Percentiles rank a stretch among this genome's conserved stretches.
These are phyloP conservation scores for Apostichopus leukothele DNA, from an alignment of 53 echinoderm and acorn worm genomes.

Conservation along the genomic window DNA sequence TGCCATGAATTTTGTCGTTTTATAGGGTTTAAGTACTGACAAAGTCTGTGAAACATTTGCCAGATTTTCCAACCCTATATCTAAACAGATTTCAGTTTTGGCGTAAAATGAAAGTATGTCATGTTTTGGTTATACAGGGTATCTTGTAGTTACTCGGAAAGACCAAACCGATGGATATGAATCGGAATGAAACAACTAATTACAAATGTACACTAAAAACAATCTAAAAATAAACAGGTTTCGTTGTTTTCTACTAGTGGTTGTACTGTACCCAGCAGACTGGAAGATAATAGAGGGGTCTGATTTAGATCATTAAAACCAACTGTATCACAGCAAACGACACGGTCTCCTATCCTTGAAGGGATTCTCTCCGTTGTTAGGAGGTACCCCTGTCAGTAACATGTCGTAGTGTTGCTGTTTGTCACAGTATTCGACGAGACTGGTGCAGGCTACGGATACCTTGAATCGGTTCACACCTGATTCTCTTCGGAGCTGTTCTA, in stretches of 20 bases:
- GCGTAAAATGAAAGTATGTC: too few species aligned
- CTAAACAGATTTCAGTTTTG: too few species aligned
- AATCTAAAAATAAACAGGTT: not conserved
- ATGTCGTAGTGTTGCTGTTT: conserved; percentile 83
- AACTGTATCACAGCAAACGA: conserved; percentile 59
- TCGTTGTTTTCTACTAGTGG: not conserved
- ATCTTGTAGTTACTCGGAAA: too few species aligned
- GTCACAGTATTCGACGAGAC: conserved; percentile 84
- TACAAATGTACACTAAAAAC: not conserved
- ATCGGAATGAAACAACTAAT: too few species aligned
- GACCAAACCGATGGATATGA: too few species aligned
- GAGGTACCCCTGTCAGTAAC: conserved; percentile 83
- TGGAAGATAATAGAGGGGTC: not conserved
- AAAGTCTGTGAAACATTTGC: too few species aligned
- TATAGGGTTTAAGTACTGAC: too few species aligned
- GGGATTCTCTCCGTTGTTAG: conserved; percentile 76
- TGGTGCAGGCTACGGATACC: conserved; percentile 81
- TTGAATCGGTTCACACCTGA: conserved; percentile 74
- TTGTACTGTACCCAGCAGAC: not conserved
- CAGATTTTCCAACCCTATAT: too few species aligned
- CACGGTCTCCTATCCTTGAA: conserved; percentile 93
- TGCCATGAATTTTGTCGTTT: too few species aligned
- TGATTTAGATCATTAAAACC: not conserved
- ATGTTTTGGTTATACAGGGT: too few species aligned
- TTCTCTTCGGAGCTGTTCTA: conserved; percentile 87